Conservation (phyloP, 2,113 vertebrate genomes). For the Piliocolobus tephrosceles region DNA sequence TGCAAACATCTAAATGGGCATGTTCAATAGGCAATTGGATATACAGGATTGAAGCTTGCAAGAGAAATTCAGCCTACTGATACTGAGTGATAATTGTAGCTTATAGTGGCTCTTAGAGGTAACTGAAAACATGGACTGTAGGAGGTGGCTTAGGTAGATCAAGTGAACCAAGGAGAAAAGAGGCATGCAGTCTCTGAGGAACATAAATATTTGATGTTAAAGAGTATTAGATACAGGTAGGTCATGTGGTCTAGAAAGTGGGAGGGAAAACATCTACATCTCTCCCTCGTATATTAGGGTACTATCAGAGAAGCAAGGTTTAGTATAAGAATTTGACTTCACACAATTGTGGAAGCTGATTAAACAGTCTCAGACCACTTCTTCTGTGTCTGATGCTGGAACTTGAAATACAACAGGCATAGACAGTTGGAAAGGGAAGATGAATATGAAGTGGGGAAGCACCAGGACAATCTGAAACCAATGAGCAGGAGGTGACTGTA, state of each 20-base stretch:
- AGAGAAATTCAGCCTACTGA: neutral
- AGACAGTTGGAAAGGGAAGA: neutral
- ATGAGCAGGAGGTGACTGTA: neutral
- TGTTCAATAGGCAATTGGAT: neutral
- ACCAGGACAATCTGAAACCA: too few relatives aligned
- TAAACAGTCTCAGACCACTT: neutral
- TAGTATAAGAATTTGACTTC: neutral
- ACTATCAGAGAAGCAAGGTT: neutral
- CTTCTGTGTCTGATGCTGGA: neutral
- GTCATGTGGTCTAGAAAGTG: neutral
- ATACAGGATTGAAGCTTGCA: neutral
- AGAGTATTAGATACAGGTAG: neutral
- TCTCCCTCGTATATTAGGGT: neutral
- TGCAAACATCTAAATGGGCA: neutral
- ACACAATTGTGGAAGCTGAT: neutral
- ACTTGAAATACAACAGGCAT: neutral
- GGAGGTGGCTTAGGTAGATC: too few relatives aligned
- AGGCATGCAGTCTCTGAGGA: neutral
- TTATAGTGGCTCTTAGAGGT: neutral
- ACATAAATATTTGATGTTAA: neutral
- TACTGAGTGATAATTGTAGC: neutral
- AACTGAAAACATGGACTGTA: neutral
- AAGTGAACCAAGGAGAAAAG: neutral
- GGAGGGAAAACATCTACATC: neutral
- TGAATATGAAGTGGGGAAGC: fast-evolving